Percentiles rank a stretch among this genome's conserved stretches.
Conservation (phyloP, 30 jellyfish, hydroid and myxozoan genomes). For the Cassiopea andromeda region DNA sequence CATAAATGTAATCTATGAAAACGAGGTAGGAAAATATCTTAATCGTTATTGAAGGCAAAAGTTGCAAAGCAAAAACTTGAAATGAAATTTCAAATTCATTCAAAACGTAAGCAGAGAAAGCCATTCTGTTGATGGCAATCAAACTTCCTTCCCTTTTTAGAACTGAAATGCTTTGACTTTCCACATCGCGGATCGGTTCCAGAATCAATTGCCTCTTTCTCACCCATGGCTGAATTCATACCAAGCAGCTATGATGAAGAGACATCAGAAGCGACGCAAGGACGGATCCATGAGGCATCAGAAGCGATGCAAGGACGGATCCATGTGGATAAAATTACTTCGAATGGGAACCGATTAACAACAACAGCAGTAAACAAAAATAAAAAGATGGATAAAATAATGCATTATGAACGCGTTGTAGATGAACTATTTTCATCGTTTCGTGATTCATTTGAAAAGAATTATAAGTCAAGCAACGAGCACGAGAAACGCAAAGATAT, state of each 20-base stretch:
- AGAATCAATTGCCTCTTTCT: conserved; percentile 70
- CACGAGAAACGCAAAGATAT: conserved; percentile 88
- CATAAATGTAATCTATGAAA: too few relatives aligned
- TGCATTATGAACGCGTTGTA: conserved; percentile 75
- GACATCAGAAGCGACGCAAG: conserved; percentile 49
- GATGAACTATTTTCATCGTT: conserved; percentile 69
- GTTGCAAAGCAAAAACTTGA: too few relatives aligned
- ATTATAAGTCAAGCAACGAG: conserved; percentile 65
- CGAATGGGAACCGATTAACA: background rate
- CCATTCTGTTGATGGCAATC: too few relatives aligned
- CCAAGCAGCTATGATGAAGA: conserved; percentile 60
- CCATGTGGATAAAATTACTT: conserved; percentile 31
- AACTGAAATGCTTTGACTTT: conserved; percentile 82
- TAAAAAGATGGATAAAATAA: background rate
- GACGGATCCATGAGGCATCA: conserved; percentile 18
- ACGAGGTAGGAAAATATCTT: too few relatives aligned
- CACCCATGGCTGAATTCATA: conserved; percentile 91
- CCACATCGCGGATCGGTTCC: conserved; percentile 71
- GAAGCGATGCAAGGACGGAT: conserved; percentile 46
- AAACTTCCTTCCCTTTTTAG: conserved; percentile 12
- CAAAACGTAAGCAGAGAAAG: too few relatives aligned
- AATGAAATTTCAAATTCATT: too few relatives aligned
- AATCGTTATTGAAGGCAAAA: too few relatives aligned
- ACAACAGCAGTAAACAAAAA: conserved; percentile 1
- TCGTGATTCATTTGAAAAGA: conserved; percentile 62